Evolutionary conservation across 2,113 vertebrate species (phyloP).

Genomic region (Sinocyclocheilus maitianheensis): DNA sequence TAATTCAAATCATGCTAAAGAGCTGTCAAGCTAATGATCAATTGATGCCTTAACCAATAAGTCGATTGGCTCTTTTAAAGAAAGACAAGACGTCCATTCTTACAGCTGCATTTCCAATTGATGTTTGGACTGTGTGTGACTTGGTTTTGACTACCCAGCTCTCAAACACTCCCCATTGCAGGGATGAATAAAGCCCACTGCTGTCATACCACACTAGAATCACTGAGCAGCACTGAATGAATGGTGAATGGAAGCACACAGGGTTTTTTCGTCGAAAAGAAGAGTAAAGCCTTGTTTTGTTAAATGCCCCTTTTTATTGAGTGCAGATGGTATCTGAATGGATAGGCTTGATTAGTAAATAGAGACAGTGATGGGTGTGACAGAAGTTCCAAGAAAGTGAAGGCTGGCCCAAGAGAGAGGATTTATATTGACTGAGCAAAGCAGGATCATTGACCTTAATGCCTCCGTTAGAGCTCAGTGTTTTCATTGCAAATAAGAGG

Average conservation of each 20-base stretch:
- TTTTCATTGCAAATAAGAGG: constrained; percentile 23
- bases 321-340: constrained; percentile 40
- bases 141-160: neutral
- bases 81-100: neutral
- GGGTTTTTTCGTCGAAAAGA: constrained; percentile 12
- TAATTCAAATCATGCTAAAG: neutral
- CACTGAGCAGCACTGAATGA: constrained; percentile 30
- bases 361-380: neutral
- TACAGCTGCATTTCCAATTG: neutral
- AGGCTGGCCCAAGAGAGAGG: constrained; percentile 3
- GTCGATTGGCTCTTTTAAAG: neutral
- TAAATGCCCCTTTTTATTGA: constrained; percentile 38
- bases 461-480: constrained; percentile 27
- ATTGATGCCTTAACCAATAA: neutral
- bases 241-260: constrained; percentile 32
- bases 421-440: constrained; percentile 45
- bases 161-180: neutral
- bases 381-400: neutral
- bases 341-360: constrained; percentile 24
- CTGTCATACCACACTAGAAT: constrained; percentile 9
- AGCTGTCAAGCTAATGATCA: neutral
- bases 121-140: neutral
- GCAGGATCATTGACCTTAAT: constrained; percentile 25
- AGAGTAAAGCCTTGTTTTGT: constrained; percentile 37
- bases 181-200: constrained; percentile 5